Percentiles rank a stretch among this genome's conserved stretches.
Conservation (phyloP, 2,797 vertebrate species). For the Tinamus major region DNA sequence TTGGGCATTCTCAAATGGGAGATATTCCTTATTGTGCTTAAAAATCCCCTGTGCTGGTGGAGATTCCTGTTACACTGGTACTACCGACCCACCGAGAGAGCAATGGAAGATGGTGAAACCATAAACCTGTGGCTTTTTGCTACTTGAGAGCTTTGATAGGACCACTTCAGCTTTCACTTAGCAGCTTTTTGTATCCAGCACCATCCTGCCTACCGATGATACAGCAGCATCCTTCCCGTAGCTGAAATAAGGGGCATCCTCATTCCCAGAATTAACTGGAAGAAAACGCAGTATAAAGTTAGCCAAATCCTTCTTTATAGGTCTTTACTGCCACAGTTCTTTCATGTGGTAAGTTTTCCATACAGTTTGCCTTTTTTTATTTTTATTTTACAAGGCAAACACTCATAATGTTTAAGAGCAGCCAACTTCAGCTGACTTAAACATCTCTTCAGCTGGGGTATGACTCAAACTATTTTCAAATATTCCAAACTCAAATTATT, state of each 20-base stretch:
- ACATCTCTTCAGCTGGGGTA: constrained; percentile 8
- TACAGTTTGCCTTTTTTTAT: neutral
- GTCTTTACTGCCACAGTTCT: neutral
- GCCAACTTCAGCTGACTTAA: neutral
- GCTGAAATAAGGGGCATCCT: neutral
- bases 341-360: neutral
- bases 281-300: neutral
- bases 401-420: neutral
- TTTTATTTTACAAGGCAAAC: neutral
- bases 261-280: neutral
- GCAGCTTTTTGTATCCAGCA: neutral
- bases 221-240: neutral
- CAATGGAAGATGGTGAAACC: neutral
- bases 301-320: neutral
- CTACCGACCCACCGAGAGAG: neutral
- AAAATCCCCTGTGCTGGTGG: fast-evolving
- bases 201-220: neutral
- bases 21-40: neutral
- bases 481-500: neutral
- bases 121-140: neutral
- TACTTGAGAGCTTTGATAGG: neutral
- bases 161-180: neutral
- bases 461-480: neutral
- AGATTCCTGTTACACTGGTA: neutral
- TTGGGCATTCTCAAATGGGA: neutral